These are phyloP conservation scores for Deilephila porcellus DNA, from an alignment of 2,888 invertebrate species.

Conservation along the genomic window DNA sequence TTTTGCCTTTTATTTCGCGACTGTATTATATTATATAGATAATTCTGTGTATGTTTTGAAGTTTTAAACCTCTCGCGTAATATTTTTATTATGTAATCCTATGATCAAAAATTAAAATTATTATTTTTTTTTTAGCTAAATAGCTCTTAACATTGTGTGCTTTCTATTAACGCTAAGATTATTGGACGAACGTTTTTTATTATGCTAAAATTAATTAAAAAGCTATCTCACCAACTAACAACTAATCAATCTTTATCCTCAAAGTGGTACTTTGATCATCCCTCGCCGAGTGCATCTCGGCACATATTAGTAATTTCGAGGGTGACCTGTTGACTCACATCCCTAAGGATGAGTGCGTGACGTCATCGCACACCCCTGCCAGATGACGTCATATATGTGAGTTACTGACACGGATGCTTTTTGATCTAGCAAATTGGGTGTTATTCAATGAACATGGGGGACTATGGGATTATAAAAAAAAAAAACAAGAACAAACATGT, in stretches of 20 bases:
- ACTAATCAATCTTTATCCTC: neutral
- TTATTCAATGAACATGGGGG: neutral
- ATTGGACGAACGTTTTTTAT: neutral
- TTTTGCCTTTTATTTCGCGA: no score
- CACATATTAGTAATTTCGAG: conserved; percentile 34
- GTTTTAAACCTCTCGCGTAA: no score
- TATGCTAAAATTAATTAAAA: neutral
- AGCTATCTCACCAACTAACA: neutral
- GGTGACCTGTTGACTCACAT: conserved; percentile 74
- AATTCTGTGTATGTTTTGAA: no score
- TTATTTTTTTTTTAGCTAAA: no score
- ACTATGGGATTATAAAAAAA: no score
- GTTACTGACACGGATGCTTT: neutral
- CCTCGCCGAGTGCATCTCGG: neutral
- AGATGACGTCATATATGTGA: conserved; percentile 69
- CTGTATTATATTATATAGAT: no score
- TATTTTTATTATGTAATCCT: no score
- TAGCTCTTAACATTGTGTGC: no score
- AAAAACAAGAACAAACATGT: no score
- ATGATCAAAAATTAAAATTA: no score
- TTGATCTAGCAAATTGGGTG: neutral
- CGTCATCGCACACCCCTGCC: conserved; percentile 65
- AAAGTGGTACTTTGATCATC: neutral
- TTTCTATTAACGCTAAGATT: neutral
- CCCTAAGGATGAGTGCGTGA: conserved; percentile 58